These are phyloP conservation scores for Alentia gelatinosa DNA, from an alignment of 2,888 invertebrate genomes.

Conservation along the genomic window DNA sequence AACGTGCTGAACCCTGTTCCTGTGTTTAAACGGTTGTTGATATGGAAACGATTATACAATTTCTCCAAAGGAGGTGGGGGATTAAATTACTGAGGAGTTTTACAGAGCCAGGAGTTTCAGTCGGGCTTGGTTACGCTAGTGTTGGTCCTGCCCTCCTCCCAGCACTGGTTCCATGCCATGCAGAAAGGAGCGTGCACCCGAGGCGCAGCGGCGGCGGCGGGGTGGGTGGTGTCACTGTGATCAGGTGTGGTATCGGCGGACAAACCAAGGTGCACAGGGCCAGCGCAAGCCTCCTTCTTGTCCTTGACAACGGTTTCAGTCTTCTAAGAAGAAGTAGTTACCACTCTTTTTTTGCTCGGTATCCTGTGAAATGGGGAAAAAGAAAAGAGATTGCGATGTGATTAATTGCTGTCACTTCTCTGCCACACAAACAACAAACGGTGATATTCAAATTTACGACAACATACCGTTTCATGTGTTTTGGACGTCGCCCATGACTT, in stretches of 20 bases:
- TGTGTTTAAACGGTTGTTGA: too few relatives aligned
- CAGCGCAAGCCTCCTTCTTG: conserved; percentile 24
- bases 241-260: not conserved
- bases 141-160: not conserved
- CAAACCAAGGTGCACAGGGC: conserved; percentile 52
- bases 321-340: conserved; percentile 99
- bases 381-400: too few relatives aligned
- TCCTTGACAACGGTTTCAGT: conserved; percentile 82
- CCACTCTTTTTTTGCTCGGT: conserved; percentile 97
- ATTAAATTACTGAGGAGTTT: not conserved
- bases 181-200: not conserved
- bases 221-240: not conserved
- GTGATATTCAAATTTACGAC: not conserved
- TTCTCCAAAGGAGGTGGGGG: not conserved
- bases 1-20: not conserved
- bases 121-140: not conserved
- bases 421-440: too few relatives aligned
- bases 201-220: not conserved
- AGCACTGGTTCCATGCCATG: not conserved
- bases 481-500: too few relatives aligned
- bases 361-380: conserved; percentile 85
- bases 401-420: too few relatives aligned
- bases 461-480: not conserved
- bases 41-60: too few relatives aligned
- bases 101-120: not conserved